These are phyloP conservation scores for Cyclargus thomasi DNA, from an alignment of 1,140 invertebrate genomes.

Conservation along the genomic window DNA sequence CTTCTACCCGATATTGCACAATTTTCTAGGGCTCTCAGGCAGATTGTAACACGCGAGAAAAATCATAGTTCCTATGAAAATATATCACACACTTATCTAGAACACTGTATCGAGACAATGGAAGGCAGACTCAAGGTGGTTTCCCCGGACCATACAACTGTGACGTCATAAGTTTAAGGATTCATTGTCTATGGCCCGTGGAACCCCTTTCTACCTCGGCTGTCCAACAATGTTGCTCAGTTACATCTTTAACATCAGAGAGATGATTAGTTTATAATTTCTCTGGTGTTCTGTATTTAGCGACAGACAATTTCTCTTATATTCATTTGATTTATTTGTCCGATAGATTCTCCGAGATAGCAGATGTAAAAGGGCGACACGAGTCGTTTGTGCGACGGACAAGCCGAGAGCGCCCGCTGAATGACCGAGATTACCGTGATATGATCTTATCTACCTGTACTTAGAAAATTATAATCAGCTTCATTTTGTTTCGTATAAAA, in stretches of 20 bases:
- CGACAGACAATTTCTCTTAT: too few species aligned
- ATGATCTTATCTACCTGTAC: slow-evolving; percentile 68
- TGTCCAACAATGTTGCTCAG: background rate
- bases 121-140: background rate
- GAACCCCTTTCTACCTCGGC: background rate
- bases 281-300: too few species aligned
- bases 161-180: background rate
- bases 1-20: slow-evolving; percentile 8
- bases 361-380: background rate
- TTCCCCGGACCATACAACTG: background rate
- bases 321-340: too few species aligned
- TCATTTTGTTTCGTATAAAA: slow-evolving; percentile 68
- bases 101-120: background rate
- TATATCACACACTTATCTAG: slow-evolving; percentile 12
- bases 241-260: background rate
- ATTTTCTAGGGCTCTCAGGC: slow-evolving; percentile 4
- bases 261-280: too few species aligned
- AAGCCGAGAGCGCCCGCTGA: background rate
- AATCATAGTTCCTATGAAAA: slow-evolving; percentile 2
- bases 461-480: slow-evolving; percentile 60
- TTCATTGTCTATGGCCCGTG: background rate
- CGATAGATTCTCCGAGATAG: background rate
- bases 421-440: slow-evolving; percentile 57
- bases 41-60: background rate
- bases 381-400: background rate